Conservation (phyloP, 2,113 vertebrate genomes). For the Varanus salvator region DNA sequence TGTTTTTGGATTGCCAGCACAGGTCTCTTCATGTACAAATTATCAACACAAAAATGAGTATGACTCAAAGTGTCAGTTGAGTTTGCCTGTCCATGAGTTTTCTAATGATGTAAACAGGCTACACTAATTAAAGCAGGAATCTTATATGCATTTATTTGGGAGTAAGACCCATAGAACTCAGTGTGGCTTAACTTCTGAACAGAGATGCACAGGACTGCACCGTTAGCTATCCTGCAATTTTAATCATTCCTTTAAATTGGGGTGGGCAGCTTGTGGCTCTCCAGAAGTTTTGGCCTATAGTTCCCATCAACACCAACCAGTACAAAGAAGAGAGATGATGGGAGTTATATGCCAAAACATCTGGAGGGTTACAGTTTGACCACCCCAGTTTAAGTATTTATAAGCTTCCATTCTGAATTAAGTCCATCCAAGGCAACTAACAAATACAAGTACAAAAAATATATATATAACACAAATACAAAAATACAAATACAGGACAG, state of each 20-base stretch:
- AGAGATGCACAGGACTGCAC: not conserved
- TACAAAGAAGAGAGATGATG: too few species aligned
- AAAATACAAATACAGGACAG: too few species aligned
- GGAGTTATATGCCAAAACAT: too few species aligned
- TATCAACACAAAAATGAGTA: slow-evolving; percentile 1
- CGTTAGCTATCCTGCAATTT: not conserved
- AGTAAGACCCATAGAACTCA: not conserved
- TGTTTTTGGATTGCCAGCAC: not conserved
- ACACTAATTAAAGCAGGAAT: not conserved
- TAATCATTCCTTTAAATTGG: not conserved
- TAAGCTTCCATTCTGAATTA: not conserved
- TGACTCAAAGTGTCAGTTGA: not conserved
- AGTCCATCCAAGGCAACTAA: not conserved
- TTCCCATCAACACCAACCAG: too few species aligned
- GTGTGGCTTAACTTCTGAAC: not conserved
- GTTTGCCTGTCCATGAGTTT: not conserved
- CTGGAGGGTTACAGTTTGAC: too few species aligned
- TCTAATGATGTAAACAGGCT: not conserved
- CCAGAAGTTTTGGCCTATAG: too few species aligned
- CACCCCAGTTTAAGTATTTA: not conserved
- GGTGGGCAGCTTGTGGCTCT: too few species aligned
- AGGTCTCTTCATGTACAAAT: not conserved
- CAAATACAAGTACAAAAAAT: not conserved
- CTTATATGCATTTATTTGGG: not conserved
- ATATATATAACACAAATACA: not conserved